Base-by-base conservation (phyloP, 2,888 invertebrate genomes). In the Brenthis ino region DNA sequence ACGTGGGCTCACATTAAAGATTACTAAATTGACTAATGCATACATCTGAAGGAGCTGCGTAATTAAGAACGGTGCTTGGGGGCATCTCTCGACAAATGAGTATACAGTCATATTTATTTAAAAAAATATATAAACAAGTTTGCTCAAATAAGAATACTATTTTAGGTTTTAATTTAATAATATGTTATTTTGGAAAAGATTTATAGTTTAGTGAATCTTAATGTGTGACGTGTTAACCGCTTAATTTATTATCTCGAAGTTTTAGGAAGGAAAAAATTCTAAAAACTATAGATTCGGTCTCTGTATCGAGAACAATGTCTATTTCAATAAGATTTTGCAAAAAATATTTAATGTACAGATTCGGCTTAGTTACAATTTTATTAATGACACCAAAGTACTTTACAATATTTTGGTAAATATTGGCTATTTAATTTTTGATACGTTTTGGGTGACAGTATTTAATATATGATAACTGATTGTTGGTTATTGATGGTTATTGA, bases 31-130 rank as follows among this genome's bases (percentile, higher is more conserved):
- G 71, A 70, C 75, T 75, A 76, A 77, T 76, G 76, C 73, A 74
- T 73, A 79, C 75, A 77, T 72, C 81, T 82, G 82, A 82, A 81
- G 82, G 81, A 82, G 82, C 81, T 75, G 73, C 73, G 76, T 79
- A 79, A 82, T 82, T 79, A 80, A 79, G 77, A 77, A 79, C 78
- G 76, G 71, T 68, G 80, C 82, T 77, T 53, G 69, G 50, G 79
- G 81, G 72, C 68, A 64, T 66, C 70, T 68, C 65, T 75, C 72
- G 75, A 71, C 75, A 73, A 76, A 71, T 64, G 64, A 47, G 63
- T 64, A 66, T 71, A 54, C 54, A 50, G 67, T 67, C 67, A 16
- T 43, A 64, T 60, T 43, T 11, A 37, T 37, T 60, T 50, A 60
- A 60, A 60, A 50, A 1, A 6, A 50, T 50, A 50, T 50, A 50